Conservation (phyloP, 2,113 vertebrate genomes). For the Larimichthys crocea region DNA sequence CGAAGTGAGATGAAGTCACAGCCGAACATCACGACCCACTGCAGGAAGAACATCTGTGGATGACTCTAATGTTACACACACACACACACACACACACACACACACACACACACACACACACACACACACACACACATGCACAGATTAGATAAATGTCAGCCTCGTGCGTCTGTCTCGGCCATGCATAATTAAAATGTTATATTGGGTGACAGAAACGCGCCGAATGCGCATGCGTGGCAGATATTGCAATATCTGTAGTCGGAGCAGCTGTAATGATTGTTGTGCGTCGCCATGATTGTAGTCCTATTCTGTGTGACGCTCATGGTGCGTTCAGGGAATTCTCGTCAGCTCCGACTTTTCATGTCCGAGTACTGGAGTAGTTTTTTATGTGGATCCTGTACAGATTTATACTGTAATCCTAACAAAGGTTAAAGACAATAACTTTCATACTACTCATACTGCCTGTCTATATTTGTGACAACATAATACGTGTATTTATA, state of each 20-base stretch:
- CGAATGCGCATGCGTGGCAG: constrained; percentile 45
- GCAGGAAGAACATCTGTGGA: background rate
- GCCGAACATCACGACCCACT: background rate
- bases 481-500: no score
- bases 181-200: constrained; percentile 51
- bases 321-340: constrained; percentile 38
- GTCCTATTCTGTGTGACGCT: constrained; percentile 62
- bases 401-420: no score
- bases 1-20: background rate
- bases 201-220: constrained; percentile 19
- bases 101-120: background rate
- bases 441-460: no score
- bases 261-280: constrained; percentile 17
- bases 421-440: no score
- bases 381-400: no score
- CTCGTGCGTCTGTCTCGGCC: constrained; percentile 13
- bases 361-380: no score
- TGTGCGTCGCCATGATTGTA: constrained; percentile 66
- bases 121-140: background rate
- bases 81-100: no score
- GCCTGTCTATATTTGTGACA: no score
- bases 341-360: background rate
- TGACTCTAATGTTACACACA: background rate
- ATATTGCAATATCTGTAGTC: constrained; percentile 18
- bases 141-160: constrained; percentile 45